A percentile compares a stretch with the other conserved stretches of the same genome.
phyloP scores from a whole-genome alignment of 35 echinoderm and acorn worm genomes.

The Holothuria glaberrima region DNA sequence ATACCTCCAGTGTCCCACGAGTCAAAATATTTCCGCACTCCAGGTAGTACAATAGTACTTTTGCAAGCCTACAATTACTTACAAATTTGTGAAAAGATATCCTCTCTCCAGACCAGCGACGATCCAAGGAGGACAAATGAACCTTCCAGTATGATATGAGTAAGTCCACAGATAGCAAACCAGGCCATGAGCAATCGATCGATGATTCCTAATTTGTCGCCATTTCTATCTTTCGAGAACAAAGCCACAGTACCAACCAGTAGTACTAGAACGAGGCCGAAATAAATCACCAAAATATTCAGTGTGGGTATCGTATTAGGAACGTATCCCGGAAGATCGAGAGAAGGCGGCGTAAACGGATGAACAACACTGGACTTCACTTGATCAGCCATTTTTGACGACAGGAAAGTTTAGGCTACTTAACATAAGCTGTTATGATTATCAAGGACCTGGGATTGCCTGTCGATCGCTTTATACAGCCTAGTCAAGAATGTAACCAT shows the following conservation, averaged over 20 bases:
- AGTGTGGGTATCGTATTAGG: constrained; percentile 2
- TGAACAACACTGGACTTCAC: background rate
- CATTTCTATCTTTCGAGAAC: constrained; percentile 6
- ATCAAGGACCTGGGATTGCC: no score
- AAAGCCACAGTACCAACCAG: background rate
- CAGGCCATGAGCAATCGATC: constrained; percentile 41
- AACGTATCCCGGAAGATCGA: constrained; percentile 19
- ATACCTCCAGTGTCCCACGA: no score
- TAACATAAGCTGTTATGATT: no score
- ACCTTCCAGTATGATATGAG: constrained; percentile 35
- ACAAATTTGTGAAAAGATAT: constrained; percentile 34
- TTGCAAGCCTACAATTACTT: background rate
- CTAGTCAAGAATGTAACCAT: no score
- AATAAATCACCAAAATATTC: background rate
- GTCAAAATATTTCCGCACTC: no score
- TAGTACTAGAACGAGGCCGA: background rate
- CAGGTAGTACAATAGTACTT: no score
- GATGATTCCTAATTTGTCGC: background rate
- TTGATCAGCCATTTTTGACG: constrained; percentile 33
- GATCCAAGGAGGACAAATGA: background rate
- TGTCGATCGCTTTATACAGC: no score
- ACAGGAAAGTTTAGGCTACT: no score
- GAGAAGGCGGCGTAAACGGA: constrained; percentile 24
- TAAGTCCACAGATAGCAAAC: constrained; percentile 50
- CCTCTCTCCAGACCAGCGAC: background rate